Percentiles rank a stretch among this genome's conserved stretches.
Conservation (phyloP, 2,113 vertebrate species). For the Buteo buteo region DNA sequence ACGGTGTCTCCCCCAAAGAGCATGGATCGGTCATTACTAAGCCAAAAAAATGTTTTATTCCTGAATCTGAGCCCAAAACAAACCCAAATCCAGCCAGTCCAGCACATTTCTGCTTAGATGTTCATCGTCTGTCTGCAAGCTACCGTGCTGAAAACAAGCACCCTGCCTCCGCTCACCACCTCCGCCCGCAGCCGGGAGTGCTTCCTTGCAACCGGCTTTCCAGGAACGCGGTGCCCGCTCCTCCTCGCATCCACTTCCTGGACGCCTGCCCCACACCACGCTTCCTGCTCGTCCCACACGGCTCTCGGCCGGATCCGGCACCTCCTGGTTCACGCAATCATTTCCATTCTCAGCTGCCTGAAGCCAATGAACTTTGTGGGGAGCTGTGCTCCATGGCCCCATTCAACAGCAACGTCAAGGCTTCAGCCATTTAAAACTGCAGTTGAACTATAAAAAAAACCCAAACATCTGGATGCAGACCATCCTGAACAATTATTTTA, state of each 20-base stretch:
- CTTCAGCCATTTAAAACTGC: neutral
- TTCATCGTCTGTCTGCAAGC: neutral
- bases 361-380: neutral
- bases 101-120: neutral
- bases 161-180: neutral
- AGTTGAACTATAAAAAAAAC: neutral
- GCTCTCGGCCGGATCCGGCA: neutral
- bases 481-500: neutral
- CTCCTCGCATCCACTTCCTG: neutral
- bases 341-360: neutral
- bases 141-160: fast-evolving
- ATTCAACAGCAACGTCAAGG: neutral
- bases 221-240: neutral
- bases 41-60: neutral
- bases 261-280: neutral
- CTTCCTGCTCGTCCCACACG: neutral
- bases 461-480: neutral
- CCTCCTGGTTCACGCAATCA: neutral
- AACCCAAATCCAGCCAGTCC: neutral
- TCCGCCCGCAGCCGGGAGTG: fast-evolving
- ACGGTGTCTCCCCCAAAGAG: neutral
- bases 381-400: neutral
- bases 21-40: neutral
- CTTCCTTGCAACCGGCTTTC: neutral
- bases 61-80: neutral